Evolutionary conservation across 2,113 vertebrate species (phyloP), one percentile per base, ranked within the genome.

Genomic region (Hyperopisus bebe): DNA sequence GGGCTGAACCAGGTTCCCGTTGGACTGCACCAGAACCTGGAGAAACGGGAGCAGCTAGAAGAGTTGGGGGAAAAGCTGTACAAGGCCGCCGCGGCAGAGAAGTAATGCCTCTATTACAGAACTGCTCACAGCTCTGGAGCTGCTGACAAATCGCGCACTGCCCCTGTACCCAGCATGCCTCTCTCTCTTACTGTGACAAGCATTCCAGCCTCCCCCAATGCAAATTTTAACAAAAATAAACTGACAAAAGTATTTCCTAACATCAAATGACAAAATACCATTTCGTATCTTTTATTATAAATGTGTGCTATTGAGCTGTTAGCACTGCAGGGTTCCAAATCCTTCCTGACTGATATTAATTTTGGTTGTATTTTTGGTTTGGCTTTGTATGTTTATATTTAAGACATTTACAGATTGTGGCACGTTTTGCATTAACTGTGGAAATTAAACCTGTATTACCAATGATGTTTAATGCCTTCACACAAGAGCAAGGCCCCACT

Each of bases 21-120:
- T 44, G 94, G 95, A 90, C 94, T 99, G 90, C 96, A 97, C 95
- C 96, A 96, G 94, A 94, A 97, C 86, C 89, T 99, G 94, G 98
- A 98, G 88, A 96, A 97, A 91, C 94, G 95, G 89, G 94, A 95
- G 80, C 95, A 93, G 35, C 96, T 99, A 66, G 96, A 97, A 89
- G 94, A 93, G 88, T 94, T 99, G 93, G 98, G 98, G 58, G 94
- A 95, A 51, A 95, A 95, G 19, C 95, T 99, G 47, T 94, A 96
- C 94, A 96, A 95, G 91, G 96, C 96, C 39, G 96, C 98, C 89
- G 92, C 93, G 44, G 93, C 95, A 94, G 97, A 98, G 95, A 98
- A 98, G 97, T 97, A 97, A 96, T 94, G 93, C 35, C 90, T 88
- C 93, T 46, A 87, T 90, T 92, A 90, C 31, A 66, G 93, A 93